phyloP scores from a whole-genome alignment of 2,888 invertebrate genomes.

The Oscheius onirici region DNA sequence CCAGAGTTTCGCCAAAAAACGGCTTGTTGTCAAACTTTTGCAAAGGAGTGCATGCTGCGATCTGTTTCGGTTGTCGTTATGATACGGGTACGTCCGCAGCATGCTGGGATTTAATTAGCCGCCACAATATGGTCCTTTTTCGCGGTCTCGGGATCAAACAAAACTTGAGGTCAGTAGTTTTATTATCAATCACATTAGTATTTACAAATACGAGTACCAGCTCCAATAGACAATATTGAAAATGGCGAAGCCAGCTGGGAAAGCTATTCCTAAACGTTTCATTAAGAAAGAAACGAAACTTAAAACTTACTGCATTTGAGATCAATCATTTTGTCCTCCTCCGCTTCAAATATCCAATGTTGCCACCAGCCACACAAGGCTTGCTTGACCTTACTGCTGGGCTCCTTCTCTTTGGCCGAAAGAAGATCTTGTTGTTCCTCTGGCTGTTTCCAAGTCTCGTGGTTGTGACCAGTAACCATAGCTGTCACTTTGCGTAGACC shows the following conservation, averaged over 20 bases:
- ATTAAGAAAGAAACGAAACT: neutral
- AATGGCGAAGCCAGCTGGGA: constrained; percentile 1
- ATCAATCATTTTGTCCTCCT: constrained; percentile 21
- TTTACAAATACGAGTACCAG: neutral
- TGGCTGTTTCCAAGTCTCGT: neutral
- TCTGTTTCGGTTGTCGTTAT: too few species aligned
- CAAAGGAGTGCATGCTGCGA: too few species aligned
- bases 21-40: too few species aligned
- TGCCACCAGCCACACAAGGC: constrained; percentile 11
- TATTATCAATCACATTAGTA: too few species aligned
- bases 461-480: neutral
- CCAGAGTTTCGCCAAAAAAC: too few species aligned
- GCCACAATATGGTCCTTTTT: too few species aligned
- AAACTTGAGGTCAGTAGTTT: too few species aligned
- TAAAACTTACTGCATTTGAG: neutral
- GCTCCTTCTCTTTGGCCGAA: neutral
- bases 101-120: too few species aligned
- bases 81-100: too few species aligned
- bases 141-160: too few species aligned
- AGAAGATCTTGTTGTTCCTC: constrained; percentile 1
- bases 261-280: constrained; percentile 5
- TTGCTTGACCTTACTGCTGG: neutral
- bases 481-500: neutral
- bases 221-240: constrained; percentile 21
- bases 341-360: constrained; percentile 21